Percentiles rank a stretch among this genome's conserved stretches.
These are phyloP conservation scores for Gadopsis marmoratus DNA, from an alignment of 2,797 vertebrate genomes.

Conservation along the genomic window DNA sequence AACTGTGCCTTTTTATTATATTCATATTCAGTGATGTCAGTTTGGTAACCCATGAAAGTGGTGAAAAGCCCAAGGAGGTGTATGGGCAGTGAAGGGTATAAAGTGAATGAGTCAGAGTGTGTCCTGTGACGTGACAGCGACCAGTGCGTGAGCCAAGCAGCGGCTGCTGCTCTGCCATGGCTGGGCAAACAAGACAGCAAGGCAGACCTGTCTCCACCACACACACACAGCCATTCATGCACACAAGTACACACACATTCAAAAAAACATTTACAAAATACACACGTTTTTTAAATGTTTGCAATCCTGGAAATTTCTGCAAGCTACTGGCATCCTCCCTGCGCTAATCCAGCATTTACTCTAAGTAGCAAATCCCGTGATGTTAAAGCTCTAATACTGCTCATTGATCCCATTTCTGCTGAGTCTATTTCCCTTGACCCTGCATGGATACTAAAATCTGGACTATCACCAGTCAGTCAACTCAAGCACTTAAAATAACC, in stretches of 20 bases:
- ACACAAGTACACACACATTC: background rate
- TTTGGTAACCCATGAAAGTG: conserved; percentile 44
- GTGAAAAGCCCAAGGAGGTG: conserved; percentile 56
- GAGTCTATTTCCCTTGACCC: conserved; percentile 37
- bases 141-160: conserved; percentile 58
- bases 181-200: conserved; percentile 36
- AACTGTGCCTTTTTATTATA: conserved; percentile 20
- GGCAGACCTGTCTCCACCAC: conserved; percentile 14
- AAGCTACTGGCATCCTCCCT: conserved; percentile 37
- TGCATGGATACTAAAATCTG: conserved; percentile 31
- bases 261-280: conserved; percentile 3
- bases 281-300: conserved; percentile 37
- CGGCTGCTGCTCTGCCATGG: conserved; percentile 39
- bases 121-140: conserved; percentile 59
- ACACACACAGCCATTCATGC: background rate
- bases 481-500: conserved; percentile 20
- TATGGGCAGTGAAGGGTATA: conserved; percentile 62
- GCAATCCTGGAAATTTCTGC: conserved; percentile 51
- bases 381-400: conserved; percentile 56
- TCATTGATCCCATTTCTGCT: conserved; percentile 66
- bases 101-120: conserved; percentile 63
- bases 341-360: conserved; percentile 69
- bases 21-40: conserved; percentile 50
- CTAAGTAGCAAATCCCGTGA: conserved; percentile 64
- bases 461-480: background rate